Percentiles rank a stretch among this genome's conserved stretches.
phyloP scores from a whole-genome alignment of 2,888 invertebrate genomes.

The Allolobophora icterica region DNA sequence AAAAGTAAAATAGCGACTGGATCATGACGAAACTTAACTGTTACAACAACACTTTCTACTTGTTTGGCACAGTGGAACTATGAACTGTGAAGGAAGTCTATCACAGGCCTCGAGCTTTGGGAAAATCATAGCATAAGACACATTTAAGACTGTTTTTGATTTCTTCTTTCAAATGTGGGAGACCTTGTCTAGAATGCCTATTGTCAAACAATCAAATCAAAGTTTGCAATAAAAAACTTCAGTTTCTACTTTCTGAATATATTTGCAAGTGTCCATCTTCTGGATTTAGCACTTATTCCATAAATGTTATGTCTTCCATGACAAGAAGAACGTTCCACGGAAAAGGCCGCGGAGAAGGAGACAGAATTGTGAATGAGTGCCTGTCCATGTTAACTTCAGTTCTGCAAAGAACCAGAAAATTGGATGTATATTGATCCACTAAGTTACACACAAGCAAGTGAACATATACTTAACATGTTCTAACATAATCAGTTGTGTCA shows the following conservation, averaged over 20 bases:
- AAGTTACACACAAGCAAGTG: no score
- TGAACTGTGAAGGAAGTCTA: not conserved
- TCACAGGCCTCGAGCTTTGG: not conserved
- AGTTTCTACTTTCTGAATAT: not conserved
- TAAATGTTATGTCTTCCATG: constrained; percentile 71
- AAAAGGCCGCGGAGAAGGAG: constrained; percentile 90
- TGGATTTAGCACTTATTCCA: constrained; percentile 26
- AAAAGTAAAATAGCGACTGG: constrained; percentile 17
- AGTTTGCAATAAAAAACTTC: not conserved
- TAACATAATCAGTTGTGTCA: not conserved
- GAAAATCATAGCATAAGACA: not conserved
- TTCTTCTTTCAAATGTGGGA: not conserved
- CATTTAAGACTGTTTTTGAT: not conserved
- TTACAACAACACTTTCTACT: not conserved
- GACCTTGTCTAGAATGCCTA: not conserved
- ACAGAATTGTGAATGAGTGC: constrained; percentile 85
- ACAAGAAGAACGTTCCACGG: constrained; percentile 85
- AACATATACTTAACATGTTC: not conserved
- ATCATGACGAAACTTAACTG: not conserved
- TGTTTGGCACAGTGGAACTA: not conserved
- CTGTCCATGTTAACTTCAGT: constrained; percentile 88
- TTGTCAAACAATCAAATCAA: not conserved
- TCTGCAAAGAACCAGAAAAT: constrained; percentile 67
- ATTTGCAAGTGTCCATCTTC: constrained; percentile 14
- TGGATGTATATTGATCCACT: no score